Conservation (phyloP, 2,113 vertebrate species). For the Hippotragus niger region DNA sequence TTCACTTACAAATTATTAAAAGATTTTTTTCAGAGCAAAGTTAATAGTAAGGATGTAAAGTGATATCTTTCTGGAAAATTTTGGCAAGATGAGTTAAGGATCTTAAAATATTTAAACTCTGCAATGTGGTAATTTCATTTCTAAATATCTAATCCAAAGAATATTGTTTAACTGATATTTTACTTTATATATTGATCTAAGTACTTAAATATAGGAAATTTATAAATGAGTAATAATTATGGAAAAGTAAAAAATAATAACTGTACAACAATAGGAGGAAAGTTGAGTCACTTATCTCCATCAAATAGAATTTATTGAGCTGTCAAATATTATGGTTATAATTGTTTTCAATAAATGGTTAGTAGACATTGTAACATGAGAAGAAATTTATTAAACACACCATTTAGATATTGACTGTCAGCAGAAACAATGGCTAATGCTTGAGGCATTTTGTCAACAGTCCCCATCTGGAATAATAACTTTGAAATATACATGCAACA, state of each 20-base stretch:
- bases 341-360: conserved; percentile 5
- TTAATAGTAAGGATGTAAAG: not conserved
- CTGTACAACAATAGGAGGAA: not conserved
- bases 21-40: not conserved
- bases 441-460: not conserved
- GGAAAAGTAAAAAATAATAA: not conserved
- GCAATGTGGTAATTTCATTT: not conserved
- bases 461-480: not conserved
- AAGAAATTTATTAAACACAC: not conserved
- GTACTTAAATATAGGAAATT: not conserved
- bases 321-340: not conserved
- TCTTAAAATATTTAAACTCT: conserved; percentile 5
- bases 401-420: not conserved
- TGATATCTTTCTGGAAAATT: not conserved
- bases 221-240: not conserved
- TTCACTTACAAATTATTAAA: not conserved
- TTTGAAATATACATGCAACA: not conserved
- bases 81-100: not conserved
- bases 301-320: not conserved
- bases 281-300: not conserved
- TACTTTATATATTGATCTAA: not conserved
- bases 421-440: not conserved
- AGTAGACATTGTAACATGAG: not conserved
- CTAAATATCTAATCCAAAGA: not conserved
- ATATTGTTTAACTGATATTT: conserved; percentile 31